Base-by-base conservation (phyloP, 2,797 vertebrate genomes). In the Dendrocincla tyrannina region DNA sequence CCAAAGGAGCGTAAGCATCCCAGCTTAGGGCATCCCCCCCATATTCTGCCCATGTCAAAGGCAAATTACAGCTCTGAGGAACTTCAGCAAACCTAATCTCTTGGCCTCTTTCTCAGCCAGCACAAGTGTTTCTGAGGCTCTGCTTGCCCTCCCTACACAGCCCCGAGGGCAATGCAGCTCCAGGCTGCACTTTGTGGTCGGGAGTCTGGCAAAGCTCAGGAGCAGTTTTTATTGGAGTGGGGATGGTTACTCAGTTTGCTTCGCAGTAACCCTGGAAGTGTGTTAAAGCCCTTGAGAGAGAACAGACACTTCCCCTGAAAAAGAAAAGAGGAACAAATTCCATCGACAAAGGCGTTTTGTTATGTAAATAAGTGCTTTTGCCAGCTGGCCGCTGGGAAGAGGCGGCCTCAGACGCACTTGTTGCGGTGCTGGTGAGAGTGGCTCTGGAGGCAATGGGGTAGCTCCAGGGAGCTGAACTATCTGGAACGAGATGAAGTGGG, bases 11-110 rank as follows among this genome's bases (percentile, higher is more conserved):
- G 0, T 11, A 23, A 75, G 9, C 25, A 63, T 30, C 37, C 41
- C 23, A 63, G 53, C 42, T 76, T 33, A 41, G 37, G 56, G 58
- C 59, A 59, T 73, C n/a, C 17, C 13, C 13, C 28, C 19, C 5
- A 0, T 0, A 3, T 55, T 73, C 62, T 80, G 22, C 32, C 19
- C 1, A 0, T 0, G 1, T 23, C 9, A 47, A 69, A 50, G 17
- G 56, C 39, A 58, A 91, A 50, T 27, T 42, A 20, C 25, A 67
- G 49, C 64, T 18, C 8, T 23, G 25, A 69, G 44, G 49, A 52
- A 7, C 37, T 64, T 60, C 44, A 49, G 28, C 32, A 79, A 81
- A 82, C 9, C 0, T 2, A n/a, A 42, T 30, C 4, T 59, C 52
- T 67, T 44, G 23, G 16, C 47, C 77, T 89, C 39, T 42, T 69